Evolutionary conservation across 2,113 vertebrate species (phyloP).

Genomic region (Cryptomyrus ogoouensis): DNA sequence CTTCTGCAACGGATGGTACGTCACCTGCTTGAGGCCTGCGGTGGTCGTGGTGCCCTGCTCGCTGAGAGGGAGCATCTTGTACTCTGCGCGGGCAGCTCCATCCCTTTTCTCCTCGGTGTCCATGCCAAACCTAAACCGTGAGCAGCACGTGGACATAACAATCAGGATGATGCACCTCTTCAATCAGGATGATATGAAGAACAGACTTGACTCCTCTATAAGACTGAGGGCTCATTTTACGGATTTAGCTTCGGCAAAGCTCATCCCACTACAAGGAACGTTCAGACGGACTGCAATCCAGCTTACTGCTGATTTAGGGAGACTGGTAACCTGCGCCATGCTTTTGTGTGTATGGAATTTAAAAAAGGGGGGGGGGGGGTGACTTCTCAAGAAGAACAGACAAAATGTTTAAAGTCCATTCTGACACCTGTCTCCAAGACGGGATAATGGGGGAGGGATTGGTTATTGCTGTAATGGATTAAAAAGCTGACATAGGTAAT

Average conservation of each 20-base stretch:
- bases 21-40: slow-evolving; percentile 60
- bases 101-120: slow-evolving; percentile 67
- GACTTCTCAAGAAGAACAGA: slow-evolving; percentile 10
- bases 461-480: slow-evolving; percentile 37
- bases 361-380: background rate
- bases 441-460: slow-evolving; percentile 14
- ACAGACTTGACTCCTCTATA: slow-evolving; percentile 30
- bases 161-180: background rate
- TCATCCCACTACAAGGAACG: slow-evolving; percentile 12
- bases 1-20: slow-evolving; percentile 16
- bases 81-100: slow-evolving; percentile 66
- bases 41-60: slow-evolving; percentile 55
- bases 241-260: slow-evolving; percentile 23
- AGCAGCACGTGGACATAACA: background rate
- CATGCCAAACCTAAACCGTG: slow-evolving; percentile 48
- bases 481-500: slow-evolving; percentile 49
- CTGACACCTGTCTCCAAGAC: background rate
- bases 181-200: background rate
- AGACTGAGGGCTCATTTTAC: slow-evolving; percentile 42
- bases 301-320: slow-evolving; percentile 19
- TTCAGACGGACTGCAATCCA: slow-evolving; percentile 23
- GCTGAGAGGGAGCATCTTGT: slow-evolving; percentile 57
- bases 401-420: slow-evolving; percentile 15
- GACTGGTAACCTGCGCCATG: slow-evolving; percentile 28
- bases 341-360: slow-evolving; percentile 28